Conservation (phyloP, 64 coral and sea anemone species). For the Stichodactyla mertensii region DNA sequence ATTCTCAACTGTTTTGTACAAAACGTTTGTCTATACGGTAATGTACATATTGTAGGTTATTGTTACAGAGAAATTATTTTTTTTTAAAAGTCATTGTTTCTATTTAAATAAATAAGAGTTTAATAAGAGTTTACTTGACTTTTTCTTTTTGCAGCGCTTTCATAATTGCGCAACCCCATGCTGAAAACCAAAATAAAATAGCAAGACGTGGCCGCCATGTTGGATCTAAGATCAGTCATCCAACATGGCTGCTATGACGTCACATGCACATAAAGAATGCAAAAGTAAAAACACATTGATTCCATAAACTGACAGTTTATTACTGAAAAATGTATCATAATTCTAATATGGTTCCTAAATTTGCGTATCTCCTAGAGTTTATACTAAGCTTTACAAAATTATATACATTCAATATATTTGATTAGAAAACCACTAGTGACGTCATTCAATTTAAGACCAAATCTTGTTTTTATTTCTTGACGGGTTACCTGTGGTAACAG, state of each 20-base stretch:
- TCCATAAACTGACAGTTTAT: no score
- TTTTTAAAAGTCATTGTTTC: not conserved
- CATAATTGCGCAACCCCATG: not conserved
- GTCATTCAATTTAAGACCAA: no score
- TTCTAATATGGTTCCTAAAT: not conserved
- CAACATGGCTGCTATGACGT: no score
- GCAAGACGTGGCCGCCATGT: no score
- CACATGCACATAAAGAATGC: not conserved
- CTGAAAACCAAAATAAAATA: no score
- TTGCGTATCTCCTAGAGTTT: not conserved
- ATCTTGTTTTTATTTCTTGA: no score
- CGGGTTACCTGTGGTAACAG: no score
- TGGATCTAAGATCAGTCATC: no score
- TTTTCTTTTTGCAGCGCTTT: not conserved
- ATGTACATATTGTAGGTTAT: not conserved
- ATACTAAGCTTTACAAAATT: not conserved
- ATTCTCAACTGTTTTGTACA: not conserved
- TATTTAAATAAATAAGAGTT: not conserved
- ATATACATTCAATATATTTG: no score
- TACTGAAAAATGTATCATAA: not conserved
- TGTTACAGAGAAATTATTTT: not conserved
- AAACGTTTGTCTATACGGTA: not conserved
- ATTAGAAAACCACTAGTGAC: no score
- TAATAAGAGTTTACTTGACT: not conserved
- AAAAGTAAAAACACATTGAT: not conserved